Conservation (phyloP, 1,140 invertebrate genomes). For the Ganaspis sp. region DNA sequence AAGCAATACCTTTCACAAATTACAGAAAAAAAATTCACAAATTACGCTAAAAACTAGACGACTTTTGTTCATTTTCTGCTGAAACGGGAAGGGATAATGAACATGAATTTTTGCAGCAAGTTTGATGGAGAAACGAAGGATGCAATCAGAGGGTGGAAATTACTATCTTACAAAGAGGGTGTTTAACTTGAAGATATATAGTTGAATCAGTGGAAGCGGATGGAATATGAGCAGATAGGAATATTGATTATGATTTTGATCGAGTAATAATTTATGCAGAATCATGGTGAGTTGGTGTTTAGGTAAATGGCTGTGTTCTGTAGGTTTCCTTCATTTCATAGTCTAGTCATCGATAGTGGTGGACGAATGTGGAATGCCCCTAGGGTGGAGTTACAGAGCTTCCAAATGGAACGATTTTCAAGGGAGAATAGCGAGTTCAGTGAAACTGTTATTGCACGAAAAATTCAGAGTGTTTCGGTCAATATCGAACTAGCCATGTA, state of each 20-base stretch:
- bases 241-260: conserved; percentile 31
- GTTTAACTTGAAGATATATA: conserved; percentile 23
- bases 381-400: conserved; percentile 12
- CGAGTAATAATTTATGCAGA: conserved; percentile 29
- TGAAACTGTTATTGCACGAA: conserved; percentile 23
- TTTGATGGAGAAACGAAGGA: conserved; percentile 35
- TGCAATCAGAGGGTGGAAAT: conserved; percentile 1
- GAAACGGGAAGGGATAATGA: no score
- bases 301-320: conserved; percentile 4
- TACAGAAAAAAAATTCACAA: no score
- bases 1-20: no score
- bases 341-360: conserved; percentile 27
- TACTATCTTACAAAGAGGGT: conserved; percentile 15
- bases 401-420: conserved; percentile 26
- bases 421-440: conserved; percentile 4
- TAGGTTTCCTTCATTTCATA: conserved; percentile 17
- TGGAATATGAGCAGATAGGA: conserved; percentile 6
- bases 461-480: conserved; percentile 17
- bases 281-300: not conserved
- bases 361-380: conserved; percentile 16
- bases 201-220: conserved; percentile 9
- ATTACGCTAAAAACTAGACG: no score
- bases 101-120: conserved; percentile 24
- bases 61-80: no score
- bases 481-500: conserved; percentile 8